A percentile compares a stretch with the other conserved stretches of the same genome.
phyloP scores from a whole-genome alignment of 2,888 invertebrate genomes.

The Osmoderma eremita region DNA sequence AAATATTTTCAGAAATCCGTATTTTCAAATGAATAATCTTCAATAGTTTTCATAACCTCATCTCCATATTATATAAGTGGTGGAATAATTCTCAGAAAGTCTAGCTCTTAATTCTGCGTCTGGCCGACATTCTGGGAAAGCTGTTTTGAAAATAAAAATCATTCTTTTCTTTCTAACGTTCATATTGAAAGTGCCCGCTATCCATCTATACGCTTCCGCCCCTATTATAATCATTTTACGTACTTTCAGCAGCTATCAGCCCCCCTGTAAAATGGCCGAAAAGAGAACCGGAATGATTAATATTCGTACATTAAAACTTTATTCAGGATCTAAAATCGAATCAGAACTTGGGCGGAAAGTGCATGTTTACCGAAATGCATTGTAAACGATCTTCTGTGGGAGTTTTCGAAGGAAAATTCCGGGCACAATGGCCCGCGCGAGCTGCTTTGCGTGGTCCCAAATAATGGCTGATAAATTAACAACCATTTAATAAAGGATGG shows the following conservation, averaged over 20 bases:
- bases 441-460: conserved; percentile 33
- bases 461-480: conserved; percentile 45
- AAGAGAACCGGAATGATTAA: conserved; percentile 43
- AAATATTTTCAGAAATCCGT: no score
- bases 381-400: conserved; percentile 32
- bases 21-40: no score
- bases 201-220: not conserved
- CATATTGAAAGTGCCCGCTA: not conserved
- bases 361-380: conserved; percentile 47
- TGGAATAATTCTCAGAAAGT: no score
- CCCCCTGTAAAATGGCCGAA: conserved; percentile 41
- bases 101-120: no score
- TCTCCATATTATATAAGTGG: no score
- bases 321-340: conserved; percentile 46
- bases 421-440: conserved; percentile 43
- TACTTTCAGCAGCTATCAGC: conserved; percentile 37
- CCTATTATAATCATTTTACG: conserved; percentile 40
- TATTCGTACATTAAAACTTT: conserved; percentile 47
- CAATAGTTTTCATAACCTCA: no score
- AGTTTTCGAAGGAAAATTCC: conserved; percentile 43
- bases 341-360: conserved; percentile 46
- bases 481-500: conserved; percentile 38
- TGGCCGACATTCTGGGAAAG: not conserved
- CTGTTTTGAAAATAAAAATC: conserved; percentile 3
- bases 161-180: not conserved